A percentile compares a stretch with the other conserved stretches of the same genome.
Conservation (phyloP, 2,113 vertebrate genomes). For the Neoarius graeffei region DNA sequence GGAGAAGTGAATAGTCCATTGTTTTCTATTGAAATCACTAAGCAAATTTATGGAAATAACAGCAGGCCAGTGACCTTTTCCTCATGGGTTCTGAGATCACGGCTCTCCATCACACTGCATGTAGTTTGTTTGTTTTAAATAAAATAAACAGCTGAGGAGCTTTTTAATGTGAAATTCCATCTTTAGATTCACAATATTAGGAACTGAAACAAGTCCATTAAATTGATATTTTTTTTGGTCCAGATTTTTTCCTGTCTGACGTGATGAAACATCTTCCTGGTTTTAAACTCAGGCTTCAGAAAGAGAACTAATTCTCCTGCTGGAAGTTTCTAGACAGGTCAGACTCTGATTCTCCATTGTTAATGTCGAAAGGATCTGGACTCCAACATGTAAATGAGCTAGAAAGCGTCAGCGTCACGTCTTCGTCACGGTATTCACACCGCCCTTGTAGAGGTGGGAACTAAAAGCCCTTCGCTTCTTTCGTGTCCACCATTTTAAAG, state of each 20-base stretch:
- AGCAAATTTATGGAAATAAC: neutral
- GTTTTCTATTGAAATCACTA: neutral
- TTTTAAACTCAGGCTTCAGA: neutral
- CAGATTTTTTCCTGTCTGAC: neutral
- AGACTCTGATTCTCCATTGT: neutral
- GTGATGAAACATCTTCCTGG: neutral
- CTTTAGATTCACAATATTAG: neutral
- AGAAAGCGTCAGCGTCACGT: neutral
- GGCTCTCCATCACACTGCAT: neutral
- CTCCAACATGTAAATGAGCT: neutral
- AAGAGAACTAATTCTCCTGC: neutral
- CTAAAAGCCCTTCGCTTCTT: neutral
- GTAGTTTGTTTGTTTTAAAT: neutral
- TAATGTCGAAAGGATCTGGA: neutral
- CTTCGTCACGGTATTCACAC: neutral
- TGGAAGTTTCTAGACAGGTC: neutral
- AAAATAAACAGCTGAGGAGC: neutral
- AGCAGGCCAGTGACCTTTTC: neutral
- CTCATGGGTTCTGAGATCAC: neutral
- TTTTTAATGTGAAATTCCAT: neutral
- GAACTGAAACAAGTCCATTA: neutral
- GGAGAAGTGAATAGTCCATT: neutral
- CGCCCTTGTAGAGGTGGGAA: neutral
- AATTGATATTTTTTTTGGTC: neutral
- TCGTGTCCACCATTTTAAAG: neutral